A percentile compares a stretch with the other conserved stretches of the same genome.
phyloP scores from a whole-genome alignment of 2,113 vertebrate species.

The Gracilinanus agilis region DNA sequence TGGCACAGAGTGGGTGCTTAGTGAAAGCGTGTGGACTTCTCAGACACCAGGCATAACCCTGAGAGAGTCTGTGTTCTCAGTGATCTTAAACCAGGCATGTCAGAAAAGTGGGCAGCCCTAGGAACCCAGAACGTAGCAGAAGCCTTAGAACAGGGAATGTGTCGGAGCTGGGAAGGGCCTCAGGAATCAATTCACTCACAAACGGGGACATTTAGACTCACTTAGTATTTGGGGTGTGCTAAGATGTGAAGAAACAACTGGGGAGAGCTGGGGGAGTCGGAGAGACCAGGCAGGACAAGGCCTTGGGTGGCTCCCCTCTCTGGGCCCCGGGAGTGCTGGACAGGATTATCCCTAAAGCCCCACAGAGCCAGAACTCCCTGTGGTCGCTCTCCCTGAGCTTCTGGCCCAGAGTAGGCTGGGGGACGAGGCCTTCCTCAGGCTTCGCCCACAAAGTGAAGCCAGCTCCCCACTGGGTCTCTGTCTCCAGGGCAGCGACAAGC shows the following conservation, averaged over 20 bases:
- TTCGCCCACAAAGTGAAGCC: neutral
- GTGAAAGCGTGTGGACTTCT: neutral
- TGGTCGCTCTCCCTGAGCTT: neutral
- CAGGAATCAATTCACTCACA: neutral
- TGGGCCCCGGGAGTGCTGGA: neutral
- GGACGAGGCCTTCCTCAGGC: too few relatives aligned
- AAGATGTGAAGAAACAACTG: neutral
- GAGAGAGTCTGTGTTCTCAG: neutral
- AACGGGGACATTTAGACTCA: neutral
- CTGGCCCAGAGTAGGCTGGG: neutral
- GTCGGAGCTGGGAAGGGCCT: neutral
- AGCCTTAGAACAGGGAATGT: neutral
- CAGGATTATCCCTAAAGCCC: neutral
- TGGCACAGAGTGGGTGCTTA: neutral
- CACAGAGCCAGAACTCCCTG: too few relatives aligned
- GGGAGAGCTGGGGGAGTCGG: too few relatives aligned
- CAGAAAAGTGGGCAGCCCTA: neutral
- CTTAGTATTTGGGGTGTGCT: too few relatives aligned
- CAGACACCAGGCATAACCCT: neutral
- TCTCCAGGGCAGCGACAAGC: neutral
- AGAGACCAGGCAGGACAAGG: neutral
- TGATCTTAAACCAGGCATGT: neutral
- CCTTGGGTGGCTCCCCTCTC: neutral
- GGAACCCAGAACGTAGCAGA: neutral
- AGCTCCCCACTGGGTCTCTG: neutral